These are phyloP conservation scores for Mimachlamys varia DNA, from an alignment of 2,888 invertebrate genomes.

Conservation along the genomic window DNA sequence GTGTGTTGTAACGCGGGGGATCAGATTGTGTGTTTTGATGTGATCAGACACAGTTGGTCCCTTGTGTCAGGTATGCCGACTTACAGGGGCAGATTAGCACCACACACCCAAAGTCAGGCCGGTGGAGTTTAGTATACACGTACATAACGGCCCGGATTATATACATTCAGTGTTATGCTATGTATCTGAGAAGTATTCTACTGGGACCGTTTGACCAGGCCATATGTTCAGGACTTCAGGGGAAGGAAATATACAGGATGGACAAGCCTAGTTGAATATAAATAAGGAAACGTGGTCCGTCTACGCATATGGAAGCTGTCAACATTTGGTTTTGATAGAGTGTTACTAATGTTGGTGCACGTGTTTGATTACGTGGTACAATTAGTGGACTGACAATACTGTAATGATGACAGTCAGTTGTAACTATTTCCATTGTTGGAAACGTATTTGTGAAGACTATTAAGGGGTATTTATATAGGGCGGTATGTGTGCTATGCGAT, in stretches of 20 bases:
- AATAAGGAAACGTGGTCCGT: neutral
- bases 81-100: neutral
- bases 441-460: neutral
- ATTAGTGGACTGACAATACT: neutral
- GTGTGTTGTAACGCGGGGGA: neutral
- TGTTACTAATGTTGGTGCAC: neutral
- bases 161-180: neutral
- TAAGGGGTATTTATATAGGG: neutral
- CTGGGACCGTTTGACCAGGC: neutral
- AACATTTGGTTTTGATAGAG: slow-evolving; percentile 1
- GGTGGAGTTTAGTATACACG: neutral
- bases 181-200: neutral
- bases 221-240: neutral
- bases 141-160: neutral
- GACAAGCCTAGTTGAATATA: neutral
- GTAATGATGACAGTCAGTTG: neutral
- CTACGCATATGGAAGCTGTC: neutral
- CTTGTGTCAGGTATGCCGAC: neutral
- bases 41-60: slow-evolving; percentile 15
- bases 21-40: neutral
- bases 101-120: too few species aligned
- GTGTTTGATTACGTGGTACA: neutral
- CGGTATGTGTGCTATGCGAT: neutral
- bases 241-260: neutral
- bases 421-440: neutral